Evolutionary conservation across 2,797 vertebrate species (phyloP).

Genomic region (Neosilurus mollespiculum): DNA sequence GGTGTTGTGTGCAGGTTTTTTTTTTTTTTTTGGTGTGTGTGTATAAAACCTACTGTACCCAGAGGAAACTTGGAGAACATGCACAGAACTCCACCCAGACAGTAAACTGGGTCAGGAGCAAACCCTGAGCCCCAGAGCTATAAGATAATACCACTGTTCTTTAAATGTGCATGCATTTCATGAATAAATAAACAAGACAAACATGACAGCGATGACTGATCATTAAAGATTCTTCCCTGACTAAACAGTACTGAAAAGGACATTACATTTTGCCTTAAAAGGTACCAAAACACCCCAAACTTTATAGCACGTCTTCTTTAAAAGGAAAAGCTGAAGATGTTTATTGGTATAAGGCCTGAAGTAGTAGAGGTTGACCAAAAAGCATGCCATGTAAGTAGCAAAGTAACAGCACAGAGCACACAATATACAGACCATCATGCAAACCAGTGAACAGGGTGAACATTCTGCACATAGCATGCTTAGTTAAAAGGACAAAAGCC

Average conservation of each 20-base stretch:
- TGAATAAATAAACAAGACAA: conserved; percentile 4
- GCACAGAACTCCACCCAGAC: background rate
- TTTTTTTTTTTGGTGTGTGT: no score
- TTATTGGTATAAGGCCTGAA: background rate
- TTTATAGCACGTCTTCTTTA: background rate
- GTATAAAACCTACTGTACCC: no score
- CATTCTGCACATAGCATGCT: conserved; percentile 1
- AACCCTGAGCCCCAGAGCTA: background rate
- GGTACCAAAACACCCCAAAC: background rate
- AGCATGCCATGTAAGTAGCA: background rate
- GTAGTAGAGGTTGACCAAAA: background rate
- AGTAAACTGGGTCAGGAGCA: background rate
- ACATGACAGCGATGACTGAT: background rate
- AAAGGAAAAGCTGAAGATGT: background rate
- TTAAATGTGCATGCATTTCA: background rate
- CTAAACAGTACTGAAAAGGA: background rate
- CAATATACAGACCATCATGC: background rate
- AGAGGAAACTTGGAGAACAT: background rate
- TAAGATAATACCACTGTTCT: background rate
- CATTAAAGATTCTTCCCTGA: background rate
- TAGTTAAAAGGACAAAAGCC: conserved; percentile 19
- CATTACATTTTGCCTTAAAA: conserved; percentile 3
- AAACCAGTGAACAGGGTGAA: background rate
- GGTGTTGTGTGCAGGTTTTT: no score
- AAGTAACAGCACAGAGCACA: background rate